These are phyloP conservation scores for Colletes gigas DNA, from an alignment of 1,140 invertebrate genomes.

Conservation along the genomic window DNA sequence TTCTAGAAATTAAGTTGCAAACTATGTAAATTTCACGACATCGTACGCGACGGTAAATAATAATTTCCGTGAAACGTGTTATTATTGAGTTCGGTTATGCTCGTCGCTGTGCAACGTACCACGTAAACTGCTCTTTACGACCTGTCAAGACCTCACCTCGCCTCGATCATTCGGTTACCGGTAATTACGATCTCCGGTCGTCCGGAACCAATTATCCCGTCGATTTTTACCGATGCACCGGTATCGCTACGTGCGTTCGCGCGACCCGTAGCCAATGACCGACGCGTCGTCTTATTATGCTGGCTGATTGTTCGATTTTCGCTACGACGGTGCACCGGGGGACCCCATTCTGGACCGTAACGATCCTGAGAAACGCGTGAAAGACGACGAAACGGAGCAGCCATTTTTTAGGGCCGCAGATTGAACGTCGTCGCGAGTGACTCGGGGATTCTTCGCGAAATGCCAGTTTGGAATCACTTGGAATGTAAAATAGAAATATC, in stretches of 20 bases:
- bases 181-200: constrained; percentile 70
- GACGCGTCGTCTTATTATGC: constrained; percentile 33
- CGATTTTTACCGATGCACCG: constrained; percentile 65
- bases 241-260: constrained; percentile 53
- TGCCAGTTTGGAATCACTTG: no score
- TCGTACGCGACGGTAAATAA: no score
- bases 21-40: no score
- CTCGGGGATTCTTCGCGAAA: no score
- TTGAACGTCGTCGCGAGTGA: neutral
- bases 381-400: neutral
- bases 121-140: constrained; percentile 72
- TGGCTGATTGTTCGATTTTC: constrained; percentile 41
- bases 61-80: no score
- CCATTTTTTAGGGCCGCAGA: neutral
- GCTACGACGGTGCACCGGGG: neutral
- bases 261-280: constrained; percentile 52
- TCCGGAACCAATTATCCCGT: constrained; percentile 69
- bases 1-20: no score
- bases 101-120: constrained; percentile 24
- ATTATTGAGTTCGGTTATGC: no score
- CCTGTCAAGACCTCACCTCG: constrained; percentile 67
- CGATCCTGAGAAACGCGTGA: neutral
- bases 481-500: no score
- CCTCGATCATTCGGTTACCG: constrained; percentile 68
- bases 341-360: neutral